phyloP scores from a whole-genome alignment of 2,888 invertebrate genomes.

The Druceiella hillmani region DNA sequence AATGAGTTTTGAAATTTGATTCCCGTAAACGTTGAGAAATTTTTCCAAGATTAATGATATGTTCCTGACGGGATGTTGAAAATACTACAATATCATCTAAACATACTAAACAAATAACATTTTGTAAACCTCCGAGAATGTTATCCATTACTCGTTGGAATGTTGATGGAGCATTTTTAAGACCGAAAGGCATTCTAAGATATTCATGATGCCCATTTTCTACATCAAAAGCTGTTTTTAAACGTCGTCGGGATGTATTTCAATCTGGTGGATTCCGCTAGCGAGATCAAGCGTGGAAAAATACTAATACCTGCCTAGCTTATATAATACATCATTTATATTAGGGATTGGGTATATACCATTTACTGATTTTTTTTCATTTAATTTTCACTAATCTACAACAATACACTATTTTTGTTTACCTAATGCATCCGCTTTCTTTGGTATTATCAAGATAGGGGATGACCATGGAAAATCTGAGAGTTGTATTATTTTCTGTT shows the following conservation, averaged over 20 bases:
- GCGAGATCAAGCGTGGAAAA: constrained; percentile 24
- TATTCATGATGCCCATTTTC: constrained; percentile 28
- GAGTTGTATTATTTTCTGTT: constrained; percentile 22
- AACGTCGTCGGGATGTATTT: constrained; percentile 20
- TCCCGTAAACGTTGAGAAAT: constrained; percentile 18
- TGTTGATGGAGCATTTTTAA: constrained; percentile 28
- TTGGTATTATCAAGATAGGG: constrained; percentile 26
- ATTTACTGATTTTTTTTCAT: constrained; percentile 22
- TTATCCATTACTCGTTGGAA: constrained; percentile 30
- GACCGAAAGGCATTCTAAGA: constrained; percentile 28
- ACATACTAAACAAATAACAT: constrained; percentile 22
- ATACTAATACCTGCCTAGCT: constrained; percentile 20
- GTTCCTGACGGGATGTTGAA: constrained; percentile 19
- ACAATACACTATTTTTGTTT: constrained; percentile 23
- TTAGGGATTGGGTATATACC: constrained; percentile 25
- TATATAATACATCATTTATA: constrained; percentile 24
- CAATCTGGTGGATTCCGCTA: constrained; percentile 27
- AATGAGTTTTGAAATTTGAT: constrained; percentile 21
- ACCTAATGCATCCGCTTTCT: constrained; percentile 24
- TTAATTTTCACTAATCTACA: constrained; percentile 21
- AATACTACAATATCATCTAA: constrained; percentile 27
- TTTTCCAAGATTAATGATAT: constrained; percentile 14
- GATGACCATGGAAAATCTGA: constrained; percentile 22
- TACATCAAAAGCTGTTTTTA: constrained; percentile 28
- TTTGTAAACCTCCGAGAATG: constrained; percentile 23